Evolutionary conservation across 2,888 invertebrate species (phyloP), one percentile per base, ranked within the genome.

Genomic region (Osmoderma eremita): DNA sequence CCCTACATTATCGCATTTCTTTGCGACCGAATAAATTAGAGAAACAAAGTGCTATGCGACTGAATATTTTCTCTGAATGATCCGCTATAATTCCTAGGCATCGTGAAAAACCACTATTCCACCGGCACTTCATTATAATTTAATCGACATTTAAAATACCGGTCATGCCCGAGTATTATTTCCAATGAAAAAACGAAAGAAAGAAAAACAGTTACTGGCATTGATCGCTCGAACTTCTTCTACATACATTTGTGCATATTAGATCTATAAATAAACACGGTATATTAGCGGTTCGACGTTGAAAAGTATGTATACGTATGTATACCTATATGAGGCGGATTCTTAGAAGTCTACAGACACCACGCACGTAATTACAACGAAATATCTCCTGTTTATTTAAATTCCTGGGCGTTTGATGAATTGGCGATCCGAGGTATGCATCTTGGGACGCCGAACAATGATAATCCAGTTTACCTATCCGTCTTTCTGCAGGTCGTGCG

Each of bases 341-440:
- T 61, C 58, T 61, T 61, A 61, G 58, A 61, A 61, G 58, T 61
- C 58, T 61, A 45, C 58, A 45, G 58, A 61, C 58, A 61, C 45
- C 58, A 61, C 45, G 58, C 58, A 45, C 45, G 58, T 45, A 61
- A 61, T 61, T 61, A 61, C 58, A 61, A 61, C 58, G 58, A 61
- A 61, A 61, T 61, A 61, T 45, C 58, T 61, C 58, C 58, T 61
- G 58, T 61, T 61, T 61, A 61, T 61, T 58, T 61, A 61, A 61
- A 61, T 61, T 61, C 58, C 58, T 61, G 10, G 8, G 48, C 58
- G 58, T 61, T 61, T 61, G 58, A 61, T 61, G 58, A 61, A 61
- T 61, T 61, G 58, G 58, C 58, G 58, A 61, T 20, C 58, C 15
- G 18, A 45, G 58, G 58, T 48, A 61, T 61, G 58, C 58, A 61